Evolutionary conservation across 2,888 invertebrate species (phyloP).

Genomic region (Drosophila ochracea): DNA sequence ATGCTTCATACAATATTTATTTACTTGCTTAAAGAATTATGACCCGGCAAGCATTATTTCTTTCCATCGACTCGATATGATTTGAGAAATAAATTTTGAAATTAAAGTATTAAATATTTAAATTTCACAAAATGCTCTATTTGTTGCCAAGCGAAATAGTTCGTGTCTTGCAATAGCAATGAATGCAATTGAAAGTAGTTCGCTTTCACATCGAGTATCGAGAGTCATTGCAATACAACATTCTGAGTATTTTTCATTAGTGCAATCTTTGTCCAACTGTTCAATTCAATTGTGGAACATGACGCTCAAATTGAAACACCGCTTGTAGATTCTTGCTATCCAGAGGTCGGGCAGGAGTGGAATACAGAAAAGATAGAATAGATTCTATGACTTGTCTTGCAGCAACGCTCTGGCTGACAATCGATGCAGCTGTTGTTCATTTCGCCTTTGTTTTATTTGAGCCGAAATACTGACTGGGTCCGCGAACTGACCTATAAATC

Average conservation of each 20-base stretch:
- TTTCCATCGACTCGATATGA: not conserved
- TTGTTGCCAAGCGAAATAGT: not conserved
- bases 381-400: conserved; percentile 5
- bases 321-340: not conserved
- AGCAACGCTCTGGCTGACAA: conserved; percentile 42
- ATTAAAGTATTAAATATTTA: not conserved
- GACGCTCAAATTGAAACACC: conserved; percentile 32
- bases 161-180: not conserved
- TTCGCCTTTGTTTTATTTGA: conserved; percentile 57
- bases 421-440: conserved; percentile 66
- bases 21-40: not conserved
- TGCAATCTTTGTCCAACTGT: conserved; percentile 56
- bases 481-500: conserved; percentile 73
- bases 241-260: conserved; percentile 65
- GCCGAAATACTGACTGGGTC: conserved; percentile 8
- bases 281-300: conserved; percentile 53
- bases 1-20: not conserved
- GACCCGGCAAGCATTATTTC: not conserved
- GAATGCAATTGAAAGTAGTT: not conserved
- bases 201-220: conserved; percentile 2
- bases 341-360: too few relatives aligned
- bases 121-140: not conserved
- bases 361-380: not conserved
- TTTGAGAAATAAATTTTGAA: not conserved
- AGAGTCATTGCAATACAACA: conserved; percentile 32